A percentile compares a stretch with the other conserved stretches of the same genome.
Conservation (phyloP, 92 coral and sea anemone genomes). For the Virgularia gustaviana region DNA sequence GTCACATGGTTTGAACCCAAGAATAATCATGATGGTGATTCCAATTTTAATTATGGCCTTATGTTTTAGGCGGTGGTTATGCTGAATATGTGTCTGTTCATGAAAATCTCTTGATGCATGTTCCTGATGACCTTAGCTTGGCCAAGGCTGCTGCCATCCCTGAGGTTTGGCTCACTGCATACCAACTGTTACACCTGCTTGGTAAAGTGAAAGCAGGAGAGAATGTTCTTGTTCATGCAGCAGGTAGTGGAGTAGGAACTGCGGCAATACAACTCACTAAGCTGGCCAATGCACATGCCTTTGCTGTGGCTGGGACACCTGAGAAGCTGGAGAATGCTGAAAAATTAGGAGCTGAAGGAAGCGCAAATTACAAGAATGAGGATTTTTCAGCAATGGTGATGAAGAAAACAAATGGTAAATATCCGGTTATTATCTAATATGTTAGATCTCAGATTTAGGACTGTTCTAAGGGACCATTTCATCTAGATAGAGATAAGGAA, state of each 20-base stretch:
- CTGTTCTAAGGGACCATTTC: no score
- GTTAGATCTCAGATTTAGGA: no score
- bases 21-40: background rate
- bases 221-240: slow-evolving; percentile 80
- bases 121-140: slow-evolving; percentile 53
- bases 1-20: background rate
- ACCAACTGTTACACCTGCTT: slow-evolving; percentile 73
- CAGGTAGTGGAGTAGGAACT: slow-evolving; percentile 96
- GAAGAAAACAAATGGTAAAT: slow-evolving; percentile 62
- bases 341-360: slow-evolving; percentile 73
- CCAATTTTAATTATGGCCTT: no score
- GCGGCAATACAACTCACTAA: slow-evolving; percentile 71
- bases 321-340: slow-evolving; percentile 65
- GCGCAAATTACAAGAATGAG: slow-evolving; percentile 80
- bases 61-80: slow-evolving; percentile 81
- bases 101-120: slow-evolving; percentile 79
- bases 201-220: slow-evolving; percentile 66
- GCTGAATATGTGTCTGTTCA: slow-evolving; percentile 83
- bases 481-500: no score
- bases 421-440: background rate
- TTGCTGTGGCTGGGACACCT: slow-evolving; percentile 82
- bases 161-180: slow-evolving; percentile 94
- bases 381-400: slow-evolving; percentile 83
- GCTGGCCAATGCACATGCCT: slow-evolving; percentile 67
- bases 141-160: slow-evolving; percentile 91